Evolutionary conservation across 2,113 vertebrate genomes (phyloP), one percentile per base, ranked within the genome.

Genomic region (Cyrtonyx montezumae): DNA sequence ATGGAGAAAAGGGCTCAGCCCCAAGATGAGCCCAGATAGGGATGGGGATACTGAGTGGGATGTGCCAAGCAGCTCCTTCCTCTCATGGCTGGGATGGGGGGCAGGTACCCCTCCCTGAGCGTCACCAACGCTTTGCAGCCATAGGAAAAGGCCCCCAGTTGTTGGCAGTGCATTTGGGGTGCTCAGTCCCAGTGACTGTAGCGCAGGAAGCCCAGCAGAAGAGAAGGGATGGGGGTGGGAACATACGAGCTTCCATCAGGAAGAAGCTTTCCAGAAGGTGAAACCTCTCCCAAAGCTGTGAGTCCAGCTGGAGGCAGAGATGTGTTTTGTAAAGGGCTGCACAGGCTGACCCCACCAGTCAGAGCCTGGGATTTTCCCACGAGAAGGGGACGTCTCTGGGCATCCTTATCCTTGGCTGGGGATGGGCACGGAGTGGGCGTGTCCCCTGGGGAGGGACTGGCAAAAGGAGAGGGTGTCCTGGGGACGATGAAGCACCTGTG

Each of bases 391-490:
- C 32, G 9, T 19, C 53, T 11, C 30, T 19, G 30, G 30, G 30
- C 55, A 56, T 32, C 55, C 55, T 56, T 56, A 16, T 18, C 55
- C 55, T 32, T 19, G 17, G 30, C 6, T 30, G 30, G 55, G 55
- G 55, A 56, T 56, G 55, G 55, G 19, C 51, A 10, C 9, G 26
- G 51, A 30, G 51, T 17, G 43, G 71, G 70, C 84, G 71, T 67
- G 25, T 80, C 93, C 70, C 51, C 77, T 70, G 58, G 74, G 93
- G 73, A 88, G 74, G 92, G 93, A 95, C 75, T 53, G 87, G 67
- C 59, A 1, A 76, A 83, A 95, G 82, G 84, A 95, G 85, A 88
- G 70, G 82, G 71, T 95, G 85, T 93, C 96, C 94, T 91, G 92
- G 74, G 87, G 71, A 82, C 91, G 93, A 92, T 91, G 74, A 88